Percentiles rank a stretch among this genome's conserved stretches.
These are phyloP conservation scores for Ceyx margarethae DNA, from an alignment of 2,113 vertebrate species.

Conservation along the genomic window DNA sequence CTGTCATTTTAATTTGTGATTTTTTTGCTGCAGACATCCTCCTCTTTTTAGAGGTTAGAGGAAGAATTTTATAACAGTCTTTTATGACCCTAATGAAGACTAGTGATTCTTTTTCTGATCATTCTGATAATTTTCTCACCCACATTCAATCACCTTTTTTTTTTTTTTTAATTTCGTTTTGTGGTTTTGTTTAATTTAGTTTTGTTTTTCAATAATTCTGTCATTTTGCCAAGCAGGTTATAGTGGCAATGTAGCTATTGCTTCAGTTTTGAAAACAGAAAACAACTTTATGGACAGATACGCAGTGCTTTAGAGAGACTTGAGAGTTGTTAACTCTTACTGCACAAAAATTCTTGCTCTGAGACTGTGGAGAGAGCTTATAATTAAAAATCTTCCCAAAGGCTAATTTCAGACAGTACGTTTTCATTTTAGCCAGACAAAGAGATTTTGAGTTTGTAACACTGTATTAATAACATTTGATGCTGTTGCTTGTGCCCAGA, in stretches of 20 bases:
- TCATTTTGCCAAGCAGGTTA: background rate
- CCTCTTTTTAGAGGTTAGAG: background rate
- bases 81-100: background rate
- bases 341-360: background rate
- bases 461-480: background rate
- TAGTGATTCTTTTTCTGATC: background rate
- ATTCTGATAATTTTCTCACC: background rate
- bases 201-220: background rate
- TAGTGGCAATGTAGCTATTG: background rate
- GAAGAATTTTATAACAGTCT: background rate
- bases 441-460: background rate
- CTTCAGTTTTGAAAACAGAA: background rate
- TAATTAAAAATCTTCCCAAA: background rate
- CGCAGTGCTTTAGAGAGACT: background rate
- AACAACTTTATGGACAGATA: background rate
- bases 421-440: background rate
- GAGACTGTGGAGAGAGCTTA: background rate
- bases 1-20: background rate
- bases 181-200: no score
- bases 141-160: background rate
- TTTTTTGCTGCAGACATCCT: background rate
- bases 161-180: background rate
- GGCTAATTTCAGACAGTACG: background rate
- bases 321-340: background rate
- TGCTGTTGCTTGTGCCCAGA: background rate